A percentile compares a stretch with the other conserved stretches of the same genome.
Conservation (phyloP, 1,140 invertebrate genomes). For the Drosophila orosa region DNA sequence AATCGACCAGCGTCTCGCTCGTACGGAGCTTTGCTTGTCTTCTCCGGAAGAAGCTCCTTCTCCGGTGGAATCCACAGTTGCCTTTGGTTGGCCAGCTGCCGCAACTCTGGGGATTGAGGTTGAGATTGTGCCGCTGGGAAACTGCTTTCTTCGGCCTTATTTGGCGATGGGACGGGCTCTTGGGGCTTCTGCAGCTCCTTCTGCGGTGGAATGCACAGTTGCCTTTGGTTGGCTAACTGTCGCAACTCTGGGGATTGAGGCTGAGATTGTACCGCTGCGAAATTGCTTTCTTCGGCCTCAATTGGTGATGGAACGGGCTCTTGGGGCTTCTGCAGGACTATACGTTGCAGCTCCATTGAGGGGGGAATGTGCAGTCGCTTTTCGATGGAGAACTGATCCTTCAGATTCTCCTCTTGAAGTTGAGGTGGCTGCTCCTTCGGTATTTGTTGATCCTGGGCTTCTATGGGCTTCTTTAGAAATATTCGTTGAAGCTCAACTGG, state of each 20-base stretch:
- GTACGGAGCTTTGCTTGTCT: neutral
- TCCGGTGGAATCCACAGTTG: too few species aligned
- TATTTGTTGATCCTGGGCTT: neutral
- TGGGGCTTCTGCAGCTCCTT: neutral
- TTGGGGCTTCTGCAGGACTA: conserved; percentile 3
- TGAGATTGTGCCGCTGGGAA: neutral
- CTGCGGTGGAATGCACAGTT: too few species aligned
- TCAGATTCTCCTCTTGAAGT: neutral
- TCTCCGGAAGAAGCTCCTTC: neutral
- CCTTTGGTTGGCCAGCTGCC: neutral
- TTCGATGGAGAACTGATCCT: neutral
- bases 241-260: neutral
- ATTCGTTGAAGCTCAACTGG: neutral
- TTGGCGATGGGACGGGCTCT: neutral
- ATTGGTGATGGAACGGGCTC: neutral
- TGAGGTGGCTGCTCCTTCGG: neutral
- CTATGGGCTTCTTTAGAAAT: neutral
- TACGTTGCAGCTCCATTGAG: neutral
- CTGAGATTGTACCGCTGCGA: neutral
- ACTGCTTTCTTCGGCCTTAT: neutral
- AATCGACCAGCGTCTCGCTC: neutral
- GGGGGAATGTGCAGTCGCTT: neutral
- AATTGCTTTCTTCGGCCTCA: neutral
- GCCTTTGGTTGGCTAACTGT: neutral
- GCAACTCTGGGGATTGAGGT: neutral